Evolutionary conservation across 2,888 invertebrate species (phyloP), one percentile per base, ranked within the genome.

Genomic region (Netelia melanura): DNA sequence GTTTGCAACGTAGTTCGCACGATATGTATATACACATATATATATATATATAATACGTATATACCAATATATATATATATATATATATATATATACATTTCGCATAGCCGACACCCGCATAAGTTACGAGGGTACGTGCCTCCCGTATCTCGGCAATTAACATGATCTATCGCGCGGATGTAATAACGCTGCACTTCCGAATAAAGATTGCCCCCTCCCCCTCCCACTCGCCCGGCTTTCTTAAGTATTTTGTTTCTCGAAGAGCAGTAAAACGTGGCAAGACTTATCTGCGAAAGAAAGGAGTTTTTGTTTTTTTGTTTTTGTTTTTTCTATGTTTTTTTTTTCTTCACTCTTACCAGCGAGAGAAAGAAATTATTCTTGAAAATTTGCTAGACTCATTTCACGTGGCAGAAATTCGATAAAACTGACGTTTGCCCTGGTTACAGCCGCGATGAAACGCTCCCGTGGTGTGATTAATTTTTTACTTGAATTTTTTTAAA

Each of bases 91-190:
- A 48, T 48, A 17, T n/a, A 70, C 56, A 70, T 58, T 70, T 52
- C 70, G 44, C 72, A 64, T 62, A 71, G 68, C 82, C 72, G 74
- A 84, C 83, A 81, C 83, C 86, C 83, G 86, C 88, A 89, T 92
- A 92, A 92, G 88, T 92, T 92, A 92, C 90, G 91, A 87, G 89
- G 77, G 81, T 86, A 87, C 87, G 87, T 87, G 86, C 86, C 81
- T 86, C 81, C 89, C 89, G 89, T 81, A 90, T 86, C 88, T 86
- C 89, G 86, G 91, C 92, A 92, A 92, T 92, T 92, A 92, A 92
- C 91, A 89, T 92, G 92, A 92, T 92, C 91, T 92, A 92, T 92
- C 89, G 92, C 89, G 83, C 87, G 89, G 88, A 90, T 90, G 92
- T 92, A 92, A 92, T 92, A 92, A 91, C 92, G 90, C 90, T 86